Evolutionary conservation across 2,888 invertebrate species (phyloP).

Genomic region (Carcina quercana): DNA sequence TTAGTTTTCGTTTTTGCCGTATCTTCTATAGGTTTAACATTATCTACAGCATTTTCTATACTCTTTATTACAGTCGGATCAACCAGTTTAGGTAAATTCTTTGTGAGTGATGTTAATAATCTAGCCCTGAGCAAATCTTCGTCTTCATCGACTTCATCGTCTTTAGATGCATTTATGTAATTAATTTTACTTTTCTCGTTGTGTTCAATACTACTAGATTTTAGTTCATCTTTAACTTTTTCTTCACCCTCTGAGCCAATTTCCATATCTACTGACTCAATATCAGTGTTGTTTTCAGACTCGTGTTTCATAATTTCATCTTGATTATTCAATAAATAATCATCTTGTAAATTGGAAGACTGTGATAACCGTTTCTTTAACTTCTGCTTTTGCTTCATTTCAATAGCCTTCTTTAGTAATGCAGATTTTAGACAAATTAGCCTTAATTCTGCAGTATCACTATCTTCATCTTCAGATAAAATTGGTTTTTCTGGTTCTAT

Average conservation of each 20-base stretch:
- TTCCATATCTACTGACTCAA: slow-evolving; percentile 70
- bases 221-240: slow-evolving; percentile 37
- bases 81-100: slow-evolving; percentile 64
- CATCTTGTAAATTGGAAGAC: slow-evolving; percentile 41
- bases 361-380: slow-evolving; percentile 49
- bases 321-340: slow-evolving; percentile 30
- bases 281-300: slow-evolving; percentile 50
- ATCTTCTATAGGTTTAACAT: slow-evolving; percentile 11
- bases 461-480: slow-evolving; percentile 68
- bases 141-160: slow-evolving; percentile 72
- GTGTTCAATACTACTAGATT: slow-evolving; percentile 13
- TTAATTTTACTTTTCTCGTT: background rate
- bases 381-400: slow-evolving; percentile 68
- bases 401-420: slow-evolving; percentile 77
- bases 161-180: slow-evolving; percentile 6
- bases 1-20: slow-evolving; percentile 16
- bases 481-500: slow-evolving; percentile 20
- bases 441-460: slow-evolving; percentile 76
- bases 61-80: slow-evolving; percentile 32
- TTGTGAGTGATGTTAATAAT: slow-evolving; percentile 74
- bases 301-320: slow-evolving; percentile 29
- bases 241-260: slow-evolving; percentile 63
- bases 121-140: slow-evolving; percentile 76
- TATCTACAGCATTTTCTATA: slow-evolving; percentile 21
- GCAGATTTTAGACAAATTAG: slow-evolving; percentile 81